Evolutionary conservation across 2,797 vertebrate species (phyloP).

Genomic region (Apogon hyalosoma): DNA sequence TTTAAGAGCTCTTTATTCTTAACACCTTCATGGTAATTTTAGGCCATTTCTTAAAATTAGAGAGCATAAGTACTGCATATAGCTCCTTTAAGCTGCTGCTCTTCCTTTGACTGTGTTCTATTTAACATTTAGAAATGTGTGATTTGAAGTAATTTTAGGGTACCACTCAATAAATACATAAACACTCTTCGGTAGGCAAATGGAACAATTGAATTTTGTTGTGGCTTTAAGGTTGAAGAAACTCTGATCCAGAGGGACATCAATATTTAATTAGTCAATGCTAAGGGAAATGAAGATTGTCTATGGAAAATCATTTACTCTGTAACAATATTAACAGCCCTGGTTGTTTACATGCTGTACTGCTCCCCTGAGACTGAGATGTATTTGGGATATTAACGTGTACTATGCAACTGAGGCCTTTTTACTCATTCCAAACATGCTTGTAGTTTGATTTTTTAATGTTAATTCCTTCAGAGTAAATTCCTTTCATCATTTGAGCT

Average conservation of each 20-base stretch:
- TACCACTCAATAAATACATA: slow-evolving; percentile 18
- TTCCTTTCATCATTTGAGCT: slow-evolving; percentile 9
- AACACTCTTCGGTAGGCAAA: slow-evolving; percentile 25
- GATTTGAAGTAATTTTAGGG: slow-evolving; percentile 3
- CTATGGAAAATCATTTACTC: slow-evolving; percentile 24
- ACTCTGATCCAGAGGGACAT: slow-evolving; percentile 33
- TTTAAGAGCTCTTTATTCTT: too few species aligned
- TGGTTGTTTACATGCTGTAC: neutral
- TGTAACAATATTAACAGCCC: slow-evolving; percentile 33
- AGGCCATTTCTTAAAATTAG: too few species aligned
- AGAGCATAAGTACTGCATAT: too few species aligned
- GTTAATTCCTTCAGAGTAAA: neutral
- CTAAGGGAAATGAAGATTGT: slow-evolving; percentile 13
- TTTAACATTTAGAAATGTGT: slow-evolving; percentile 1
- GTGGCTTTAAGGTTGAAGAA: slow-evolving; percentile 29
- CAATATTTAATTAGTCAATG: slow-evolving; percentile 50
- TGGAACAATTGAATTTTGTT: slow-evolving; percentile 40
- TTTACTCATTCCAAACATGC: neutral
- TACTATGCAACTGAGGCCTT: neutral
- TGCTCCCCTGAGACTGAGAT: neutral
- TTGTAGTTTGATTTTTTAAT: neutral
- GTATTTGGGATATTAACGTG: neutral
- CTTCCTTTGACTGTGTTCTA: neutral
- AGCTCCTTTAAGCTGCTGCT: neutral
- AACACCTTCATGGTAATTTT: too few species aligned